Percentiles rank a stretch among this genome's conserved stretches.
phyloP scores from a whole-genome alignment of 1,140 invertebrate genomes.

The Antheraea pernyi region DNA sequence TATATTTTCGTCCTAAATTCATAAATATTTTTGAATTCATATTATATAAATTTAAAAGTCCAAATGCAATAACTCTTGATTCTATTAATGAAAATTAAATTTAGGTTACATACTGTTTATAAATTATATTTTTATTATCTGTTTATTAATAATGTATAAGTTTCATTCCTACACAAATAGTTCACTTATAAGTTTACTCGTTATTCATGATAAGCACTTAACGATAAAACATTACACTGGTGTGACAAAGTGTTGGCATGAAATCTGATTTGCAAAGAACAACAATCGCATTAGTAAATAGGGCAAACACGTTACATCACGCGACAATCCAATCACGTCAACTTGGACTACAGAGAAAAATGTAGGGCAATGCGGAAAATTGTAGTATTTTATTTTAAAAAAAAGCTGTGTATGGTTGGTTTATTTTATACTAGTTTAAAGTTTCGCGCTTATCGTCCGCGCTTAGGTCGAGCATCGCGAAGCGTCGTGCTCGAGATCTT shows the following conservation, averaged over 20 bases:
- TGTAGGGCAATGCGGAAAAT: constrained; percentile 16
- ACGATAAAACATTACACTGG: constrained; percentile 7
- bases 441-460: constrained; percentile 41
- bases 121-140: not conserved
- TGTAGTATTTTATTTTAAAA: not conserved
- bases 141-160: not conserved
- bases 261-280: constrained; percentile 33
- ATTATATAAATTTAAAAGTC: no score
- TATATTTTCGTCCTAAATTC: no score
- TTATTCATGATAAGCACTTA: not conserved
- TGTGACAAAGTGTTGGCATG: constrained; percentile 16
- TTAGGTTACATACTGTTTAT: no score
- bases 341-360: constrained; percentile 12
- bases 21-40: no score
- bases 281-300: constrained; percentile 59
- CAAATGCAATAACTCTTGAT: no score
- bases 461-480: constrained; percentile 20
- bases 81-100: no score
- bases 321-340: constrained; percentile 21
- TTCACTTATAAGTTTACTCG: not conserved
- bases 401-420: not conserved
- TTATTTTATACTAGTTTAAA: constrained; percentile 23
- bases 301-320: constrained; percentile 56
- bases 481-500: constrained; percentile 23
- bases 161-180: not conserved